Evolutionary conservation across 2,113 vertebrate genomes (phyloP).

Genomic region (Chaetodon auriga): DNA sequence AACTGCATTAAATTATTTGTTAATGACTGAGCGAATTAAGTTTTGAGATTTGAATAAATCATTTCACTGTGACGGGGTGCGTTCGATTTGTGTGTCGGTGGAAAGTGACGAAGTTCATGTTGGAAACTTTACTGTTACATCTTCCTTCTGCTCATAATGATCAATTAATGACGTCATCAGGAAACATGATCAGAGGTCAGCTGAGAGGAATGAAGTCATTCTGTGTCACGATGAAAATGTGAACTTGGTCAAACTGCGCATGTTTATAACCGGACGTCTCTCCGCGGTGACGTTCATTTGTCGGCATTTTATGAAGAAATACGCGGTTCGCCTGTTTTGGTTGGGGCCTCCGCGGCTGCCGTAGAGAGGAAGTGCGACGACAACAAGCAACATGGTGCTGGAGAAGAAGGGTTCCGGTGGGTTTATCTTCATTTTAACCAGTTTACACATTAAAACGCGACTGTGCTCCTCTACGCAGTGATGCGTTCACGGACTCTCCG

Average conservation of each 20-base stretch:
- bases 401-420: slow-evolving; percentile 78
- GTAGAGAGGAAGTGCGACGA: slow-evolving; percentile 4
- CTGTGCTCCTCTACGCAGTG: rapidly evolving
- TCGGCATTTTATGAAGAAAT: not conserved
- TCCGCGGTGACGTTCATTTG: too few relatives aligned
- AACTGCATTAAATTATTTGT: slow-evolving; percentile 84
- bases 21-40: slow-evolving; percentile 68
- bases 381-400: slow-evolving; percentile 60
- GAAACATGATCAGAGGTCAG: too few relatives aligned
- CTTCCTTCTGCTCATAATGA: too few relatives aligned
- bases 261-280: too few relatives aligned
- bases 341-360: slow-evolving; percentile 16
- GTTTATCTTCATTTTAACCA: not conserved
- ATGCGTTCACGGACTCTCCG: rapidly evolving
- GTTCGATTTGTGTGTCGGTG: not conserved
- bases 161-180: too few relatives aligned
- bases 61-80: not conserved
- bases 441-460: rapidly evolving
- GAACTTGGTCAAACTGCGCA: too few relatives aligned
- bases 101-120: too few relatives aligned
- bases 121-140: too few relatives aligned
- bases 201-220: too few relatives aligned
- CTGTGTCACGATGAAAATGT: too few relatives aligned
- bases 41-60: slow-evolving; percentile 59
- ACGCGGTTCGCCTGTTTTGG: not conserved